Evolutionary conservation across 2,888 invertebrate species (phyloP).

Genomic region (Oscheius sp.): DNA sequence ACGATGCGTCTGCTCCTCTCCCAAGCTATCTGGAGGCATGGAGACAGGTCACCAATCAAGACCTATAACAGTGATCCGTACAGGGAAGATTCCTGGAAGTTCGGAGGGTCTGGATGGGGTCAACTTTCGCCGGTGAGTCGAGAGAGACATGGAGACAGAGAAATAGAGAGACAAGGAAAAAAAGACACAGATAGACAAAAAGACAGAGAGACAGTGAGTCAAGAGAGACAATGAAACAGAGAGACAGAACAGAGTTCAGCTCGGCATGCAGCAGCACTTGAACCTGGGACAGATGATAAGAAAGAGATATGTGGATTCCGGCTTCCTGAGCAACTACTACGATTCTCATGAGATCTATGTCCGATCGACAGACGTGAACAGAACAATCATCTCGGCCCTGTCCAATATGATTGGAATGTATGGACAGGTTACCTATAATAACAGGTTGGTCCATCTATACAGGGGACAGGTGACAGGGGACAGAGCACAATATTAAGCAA

Average conservation of each 20-base stretch:
- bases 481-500: too few species aligned
- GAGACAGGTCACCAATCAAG: conserved; percentile 62
- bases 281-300: conserved; percentile 83
- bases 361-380: conserved; percentile 86
- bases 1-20: too few species aligned
- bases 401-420: conserved; percentile 60
- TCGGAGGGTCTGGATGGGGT: conserved; percentile 61
- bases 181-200: too few species aligned
- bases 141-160: too few species aligned
- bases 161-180: too few species aligned
- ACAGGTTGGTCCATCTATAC: not conserved
- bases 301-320: conserved; percentile 79
- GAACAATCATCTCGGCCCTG: conserved; percentile 80
- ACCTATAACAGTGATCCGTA: conserved; percentile 51
- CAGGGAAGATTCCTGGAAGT: conserved; percentile 53
- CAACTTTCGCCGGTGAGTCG: conserved; percentile 54
- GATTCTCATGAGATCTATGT: conserved; percentile 78
- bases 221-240: too few species aligned
- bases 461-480: too few species aligned
- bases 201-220: conserved; percentile 36
- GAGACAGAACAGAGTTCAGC: conserved; percentile 10
- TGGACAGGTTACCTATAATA: conserved; percentile 35
- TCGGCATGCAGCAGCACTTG: conserved; percentile 79
- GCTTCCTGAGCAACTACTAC: conserved; percentile 78
- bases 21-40: conserved; percentile 60